These are phyloP conservation scores for Apostichopus californicus DNA, from an alignment of 35 echinoderm and acorn worm genomes.

Conservation along the genomic window DNA sequence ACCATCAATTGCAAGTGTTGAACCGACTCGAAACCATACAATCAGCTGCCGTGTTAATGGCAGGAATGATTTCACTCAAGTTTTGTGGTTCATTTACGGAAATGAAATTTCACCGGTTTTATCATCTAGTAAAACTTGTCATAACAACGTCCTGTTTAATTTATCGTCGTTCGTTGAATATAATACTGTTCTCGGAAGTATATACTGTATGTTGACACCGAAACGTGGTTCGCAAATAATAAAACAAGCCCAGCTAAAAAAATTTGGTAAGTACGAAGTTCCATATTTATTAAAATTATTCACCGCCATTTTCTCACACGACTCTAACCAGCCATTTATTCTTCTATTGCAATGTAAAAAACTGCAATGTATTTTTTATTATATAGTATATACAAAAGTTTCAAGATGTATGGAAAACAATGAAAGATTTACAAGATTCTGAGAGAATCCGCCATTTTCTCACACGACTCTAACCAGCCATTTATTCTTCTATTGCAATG, in stretches of 20 bases:
- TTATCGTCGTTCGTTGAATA: not conserved
- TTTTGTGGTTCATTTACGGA: not conserved
- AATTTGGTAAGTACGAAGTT: not conserved
- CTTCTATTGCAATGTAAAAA: no score
- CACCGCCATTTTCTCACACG: no score
- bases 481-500: no score
- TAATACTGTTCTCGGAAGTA: not conserved
- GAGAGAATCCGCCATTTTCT: no score
- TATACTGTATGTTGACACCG: not conserved
- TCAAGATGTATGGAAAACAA: no score
- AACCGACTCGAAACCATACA: not conserved
- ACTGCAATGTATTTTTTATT: no score
- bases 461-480: no score
- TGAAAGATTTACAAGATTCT: no score
- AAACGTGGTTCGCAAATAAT: not conserved
- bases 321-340: no score
- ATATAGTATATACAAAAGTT: no score
- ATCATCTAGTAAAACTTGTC: not conserved
- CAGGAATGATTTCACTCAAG: not conserved
- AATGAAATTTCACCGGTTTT: not conserved
- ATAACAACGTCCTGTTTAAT: not conserved
- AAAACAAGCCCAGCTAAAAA: not conserved
- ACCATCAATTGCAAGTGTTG: not conserved
- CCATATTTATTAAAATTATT: no score
- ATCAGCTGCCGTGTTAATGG: not conserved